phyloP scores from a whole-genome alignment of 2,113 vertebrate genomes.

The Probosciger aterrimus region DNA sequence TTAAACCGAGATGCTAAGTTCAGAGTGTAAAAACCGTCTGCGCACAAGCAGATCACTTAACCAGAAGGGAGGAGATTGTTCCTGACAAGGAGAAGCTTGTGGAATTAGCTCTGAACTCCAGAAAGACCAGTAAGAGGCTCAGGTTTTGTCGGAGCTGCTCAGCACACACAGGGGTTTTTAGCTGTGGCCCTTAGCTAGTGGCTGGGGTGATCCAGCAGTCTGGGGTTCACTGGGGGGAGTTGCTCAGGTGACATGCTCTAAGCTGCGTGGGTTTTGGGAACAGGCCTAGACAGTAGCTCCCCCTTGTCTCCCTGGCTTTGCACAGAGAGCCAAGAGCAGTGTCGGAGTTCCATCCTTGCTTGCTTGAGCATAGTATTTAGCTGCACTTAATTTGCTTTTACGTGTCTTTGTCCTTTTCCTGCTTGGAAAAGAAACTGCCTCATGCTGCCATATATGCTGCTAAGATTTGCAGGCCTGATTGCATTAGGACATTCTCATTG shows the following conservation, averaged over 20 bases:
- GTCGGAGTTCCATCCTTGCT: not conserved
- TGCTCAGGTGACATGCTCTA: not conserved
- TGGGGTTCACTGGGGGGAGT: not conserved
- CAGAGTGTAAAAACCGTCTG: not conserved
- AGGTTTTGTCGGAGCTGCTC: not conserved
- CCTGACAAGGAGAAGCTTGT: not conserved
- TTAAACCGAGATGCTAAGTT: not conserved
- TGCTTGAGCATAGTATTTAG: not conserved
- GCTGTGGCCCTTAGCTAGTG: not conserved
- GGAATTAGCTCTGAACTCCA: not conserved
- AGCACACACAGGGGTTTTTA: fast-evolving
- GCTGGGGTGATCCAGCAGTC: not conserved
- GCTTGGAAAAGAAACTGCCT: not conserved
- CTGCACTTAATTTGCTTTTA: not conserved
- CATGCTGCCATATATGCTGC: not conserved
- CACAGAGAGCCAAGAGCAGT: not conserved
- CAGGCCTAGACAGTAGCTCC: not conserved
- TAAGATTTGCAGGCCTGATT: not conserved
- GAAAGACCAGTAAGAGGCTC: not conserved
- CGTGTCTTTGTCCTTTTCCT: not conserved
- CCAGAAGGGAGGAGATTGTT: not conserved
- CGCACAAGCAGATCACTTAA: not conserved
- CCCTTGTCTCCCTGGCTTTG: not conserved
- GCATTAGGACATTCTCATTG: not conserved
- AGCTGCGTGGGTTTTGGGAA: not conserved